phyloP scores from a whole-genome alignment of 2,797 vertebrate genomes.

The Decapterus maruadsi region DNA sequence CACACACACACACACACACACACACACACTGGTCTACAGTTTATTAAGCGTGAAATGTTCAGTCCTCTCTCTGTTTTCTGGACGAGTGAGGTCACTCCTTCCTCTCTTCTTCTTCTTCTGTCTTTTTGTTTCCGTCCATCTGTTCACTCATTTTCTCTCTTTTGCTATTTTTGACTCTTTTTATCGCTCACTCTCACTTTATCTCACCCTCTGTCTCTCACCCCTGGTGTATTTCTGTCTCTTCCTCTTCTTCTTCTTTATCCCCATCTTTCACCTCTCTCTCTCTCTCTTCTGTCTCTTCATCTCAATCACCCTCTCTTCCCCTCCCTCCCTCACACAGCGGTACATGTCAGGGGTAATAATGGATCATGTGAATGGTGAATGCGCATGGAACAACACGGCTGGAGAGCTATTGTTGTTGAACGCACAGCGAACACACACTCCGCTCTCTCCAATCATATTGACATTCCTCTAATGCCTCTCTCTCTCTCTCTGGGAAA shows the following conservation, averaged over 20 bases:
- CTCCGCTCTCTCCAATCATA: constrained; percentile 65
- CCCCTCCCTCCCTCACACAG: constrained; percentile 49
- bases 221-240: constrained; percentile 43
- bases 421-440: constrained; percentile 64
- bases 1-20: constrained; percentile 23
- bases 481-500: constrained; percentile 31
- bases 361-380: constrained; percentile 80
- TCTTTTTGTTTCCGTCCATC: background rate
- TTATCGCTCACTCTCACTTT: constrained; percentile 17
- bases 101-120: background rate
- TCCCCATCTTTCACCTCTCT: constrained; percentile 35
- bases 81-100: background rate
- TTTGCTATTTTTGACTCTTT: constrained; percentile 32
- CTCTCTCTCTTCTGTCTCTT: constrained; percentile 43
- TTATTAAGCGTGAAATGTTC: constrained; percentile 35
- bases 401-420: constrained; percentile 77
- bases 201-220: constrained; percentile 16
- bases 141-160: constrained; percentile 19
- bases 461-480: constrained; percentile 78
- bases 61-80: background rate
- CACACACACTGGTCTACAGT: constrained; percentile 7
- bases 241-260: background rate
- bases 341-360: constrained; percentile 76
- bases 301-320: constrained; percentile 41
- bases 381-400: constrained; percentile 76